A percentile compares a stretch with the other conserved stretches of the same genome.
phyloP scores from a whole-genome alignment of 2,113 vertebrate genomes.

The Lagopus leucura region DNA sequence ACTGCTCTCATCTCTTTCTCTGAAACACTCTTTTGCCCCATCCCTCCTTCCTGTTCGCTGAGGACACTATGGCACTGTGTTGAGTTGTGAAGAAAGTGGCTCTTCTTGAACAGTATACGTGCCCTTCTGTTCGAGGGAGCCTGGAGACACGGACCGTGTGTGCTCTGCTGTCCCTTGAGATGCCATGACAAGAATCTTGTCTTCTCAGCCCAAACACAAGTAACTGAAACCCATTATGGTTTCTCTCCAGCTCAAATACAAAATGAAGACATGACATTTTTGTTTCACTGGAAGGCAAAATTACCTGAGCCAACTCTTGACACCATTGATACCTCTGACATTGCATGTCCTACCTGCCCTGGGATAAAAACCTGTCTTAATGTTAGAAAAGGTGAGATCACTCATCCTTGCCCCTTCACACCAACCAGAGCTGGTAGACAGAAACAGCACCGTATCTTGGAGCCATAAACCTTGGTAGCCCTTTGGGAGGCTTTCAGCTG shows the following conservation, averaged over 20 bases:
- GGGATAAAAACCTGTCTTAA: not conserved
- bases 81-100: slow-evolving; percentile 47
- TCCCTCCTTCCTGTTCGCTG: slow-evolving; percentile 46
- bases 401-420: not conserved
- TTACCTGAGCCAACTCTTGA: slow-evolving; percentile 7
- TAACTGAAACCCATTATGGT: slow-evolving; percentile 38
- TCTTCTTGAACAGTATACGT: not conserved
- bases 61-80: slow-evolving; percentile 58
- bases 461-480: not conserved
- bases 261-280: not conserved
- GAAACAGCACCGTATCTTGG: not conserved
- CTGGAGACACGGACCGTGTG: not conserved
- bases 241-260: not conserved
- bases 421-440: not conserved
- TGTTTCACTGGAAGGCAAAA: not conserved
- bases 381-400: not conserved
- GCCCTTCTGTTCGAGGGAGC: no score
- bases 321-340: not conserved
- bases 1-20: slow-evolving; percentile 64
- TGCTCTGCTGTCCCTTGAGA: slow-evolving; percentile 13
- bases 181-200: slow-evolving; percentile 34
- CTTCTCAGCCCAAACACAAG: slow-evolving; percentile 6
- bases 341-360: not conserved
- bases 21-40: slow-evolving; percentile 29
- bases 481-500: not conserved